A percentile compares a stretch with the other conserved stretches of the same genome.
These are phyloP conservation scores for Bombus confusus DNA, from an alignment of 1,140 invertebrate species.

Conservation along the genomic window DNA sequence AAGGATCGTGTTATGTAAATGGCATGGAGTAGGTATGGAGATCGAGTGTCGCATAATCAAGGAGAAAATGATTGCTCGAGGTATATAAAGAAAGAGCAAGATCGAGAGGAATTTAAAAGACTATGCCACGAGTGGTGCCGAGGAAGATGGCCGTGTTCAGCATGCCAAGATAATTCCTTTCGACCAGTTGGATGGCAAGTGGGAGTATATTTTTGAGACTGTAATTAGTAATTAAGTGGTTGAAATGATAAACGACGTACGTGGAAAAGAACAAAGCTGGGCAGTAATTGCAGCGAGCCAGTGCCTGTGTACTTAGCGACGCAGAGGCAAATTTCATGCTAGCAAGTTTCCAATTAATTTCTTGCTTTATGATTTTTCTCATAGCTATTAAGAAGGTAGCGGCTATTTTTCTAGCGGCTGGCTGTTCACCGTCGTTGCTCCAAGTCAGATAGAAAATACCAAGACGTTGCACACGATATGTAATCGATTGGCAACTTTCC, in stretches of 20 bases:
- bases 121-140: background rate
- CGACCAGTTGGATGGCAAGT: background rate
- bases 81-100: background rate
- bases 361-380: background rate
- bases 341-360: background rate
- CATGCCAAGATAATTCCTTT: background rate
- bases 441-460: too few species aligned
- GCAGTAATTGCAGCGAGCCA: background rate
- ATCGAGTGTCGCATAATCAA: background rate
- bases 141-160: too few species aligned
- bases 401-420: too few species aligned
- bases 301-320: too few species aligned
- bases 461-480: too few species aligned
- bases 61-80: background rate
- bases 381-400: background rate
- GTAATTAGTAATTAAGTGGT: background rate
- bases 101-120: background rate
- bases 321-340: too few species aligned
- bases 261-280: background rate
- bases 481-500: too few species aligned
- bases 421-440: too few species aligned
- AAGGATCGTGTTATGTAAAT: background rate
- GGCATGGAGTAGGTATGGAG: background rate
- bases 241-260: background rate
- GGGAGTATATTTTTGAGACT: background rate